Conservation (phyloP, 2,797 vertebrate genomes). For the Clarias fuscus region DNA sequence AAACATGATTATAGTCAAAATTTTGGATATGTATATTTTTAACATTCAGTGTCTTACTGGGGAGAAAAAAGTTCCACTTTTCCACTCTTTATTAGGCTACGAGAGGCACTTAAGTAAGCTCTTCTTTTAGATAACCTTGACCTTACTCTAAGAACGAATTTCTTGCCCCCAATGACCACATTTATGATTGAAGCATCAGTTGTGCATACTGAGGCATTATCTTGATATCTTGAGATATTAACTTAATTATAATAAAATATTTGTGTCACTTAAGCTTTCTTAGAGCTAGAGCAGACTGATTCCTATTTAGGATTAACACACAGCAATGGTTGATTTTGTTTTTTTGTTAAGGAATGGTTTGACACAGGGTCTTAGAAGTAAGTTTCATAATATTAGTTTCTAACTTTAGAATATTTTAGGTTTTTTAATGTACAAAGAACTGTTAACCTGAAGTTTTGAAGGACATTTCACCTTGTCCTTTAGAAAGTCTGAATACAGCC, state of each 20-base stretch:
- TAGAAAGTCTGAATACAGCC: background rate
- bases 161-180: constrained; percentile 14
- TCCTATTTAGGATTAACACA: constrained; percentile 2
- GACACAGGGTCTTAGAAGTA: background rate
- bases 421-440: too few species aligned
- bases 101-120: background rate
- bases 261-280: background rate
- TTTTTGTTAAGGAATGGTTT: background rate
- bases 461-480: background rate
- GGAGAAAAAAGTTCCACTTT: background rate
- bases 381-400: background rate
- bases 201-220: constrained; percentile 11
- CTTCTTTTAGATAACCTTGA: constrained; percentile 44
- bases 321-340: background rate
- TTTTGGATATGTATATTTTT: background rate
- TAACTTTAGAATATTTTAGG: too few species aligned
- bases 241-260: background rate
- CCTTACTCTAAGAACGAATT: constrained; percentile 26
- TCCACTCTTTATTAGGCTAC: constrained; percentile 1
- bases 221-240: background rate
- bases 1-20: background rate
- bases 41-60: background rate
- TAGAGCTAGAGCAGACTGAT: background rate
- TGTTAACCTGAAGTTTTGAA: background rate
- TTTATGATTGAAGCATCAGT: background rate